phyloP scores from a whole-genome alignment of 2,888 invertebrate genomes.

The Conops quadrifasciatus region DNA sequence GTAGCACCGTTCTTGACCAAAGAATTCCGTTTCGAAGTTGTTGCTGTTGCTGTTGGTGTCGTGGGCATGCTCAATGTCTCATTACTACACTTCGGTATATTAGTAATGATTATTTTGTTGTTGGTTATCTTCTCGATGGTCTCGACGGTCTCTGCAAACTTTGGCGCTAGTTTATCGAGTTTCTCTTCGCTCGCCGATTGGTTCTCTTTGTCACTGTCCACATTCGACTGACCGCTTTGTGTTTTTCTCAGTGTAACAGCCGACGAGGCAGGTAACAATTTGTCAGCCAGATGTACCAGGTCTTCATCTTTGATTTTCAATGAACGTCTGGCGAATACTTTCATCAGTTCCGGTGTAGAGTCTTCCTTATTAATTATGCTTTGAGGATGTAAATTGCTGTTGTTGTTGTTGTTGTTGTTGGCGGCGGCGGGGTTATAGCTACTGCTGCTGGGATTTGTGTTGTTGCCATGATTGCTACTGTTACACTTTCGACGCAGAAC shows the following conservation, averaged over 20 bases:
- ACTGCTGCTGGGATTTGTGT: conserved; percentile 35
- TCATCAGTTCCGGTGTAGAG: conserved; percentile 81
- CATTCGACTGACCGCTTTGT: conserved; percentile 55
- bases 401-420: conserved; percentile 52
- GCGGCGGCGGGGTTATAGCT: conserved; percentile 40
- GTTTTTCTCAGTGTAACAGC: conserved; percentile 62
- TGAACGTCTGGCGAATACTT: conserved; percentile 83
- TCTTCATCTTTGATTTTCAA: conserved; percentile 81
- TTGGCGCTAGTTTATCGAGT: conserved; percentile 57
- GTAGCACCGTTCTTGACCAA: conserved; percentile 47
- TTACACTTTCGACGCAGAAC: conserved; percentile 60
- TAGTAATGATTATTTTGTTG: conserved; percentile 34
- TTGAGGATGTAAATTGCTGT: conserved; percentile 31
- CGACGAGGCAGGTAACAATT: conserved; percentile 38
- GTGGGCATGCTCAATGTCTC: neutral
- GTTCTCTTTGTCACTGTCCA: conserved; percentile 79
- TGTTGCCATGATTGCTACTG: conserved; percentile 10
- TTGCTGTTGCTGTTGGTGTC: conserved; percentile 4
- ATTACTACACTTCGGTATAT: conserved; percentile 36
- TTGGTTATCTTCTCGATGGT: conserved; percentile 44
- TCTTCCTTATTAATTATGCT: conserved; percentile 65
- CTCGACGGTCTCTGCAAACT: conserved; percentile 52
- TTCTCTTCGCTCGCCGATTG: conserved; percentile 69
- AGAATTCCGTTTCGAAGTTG: conserved; percentile 55
- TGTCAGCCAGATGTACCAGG: conserved; percentile 66